Evolutionary conservation across 2,888 invertebrate species (phyloP), one percentile per base, ranked within the genome.

Genomic region (Phyto melanocephala): DNA sequence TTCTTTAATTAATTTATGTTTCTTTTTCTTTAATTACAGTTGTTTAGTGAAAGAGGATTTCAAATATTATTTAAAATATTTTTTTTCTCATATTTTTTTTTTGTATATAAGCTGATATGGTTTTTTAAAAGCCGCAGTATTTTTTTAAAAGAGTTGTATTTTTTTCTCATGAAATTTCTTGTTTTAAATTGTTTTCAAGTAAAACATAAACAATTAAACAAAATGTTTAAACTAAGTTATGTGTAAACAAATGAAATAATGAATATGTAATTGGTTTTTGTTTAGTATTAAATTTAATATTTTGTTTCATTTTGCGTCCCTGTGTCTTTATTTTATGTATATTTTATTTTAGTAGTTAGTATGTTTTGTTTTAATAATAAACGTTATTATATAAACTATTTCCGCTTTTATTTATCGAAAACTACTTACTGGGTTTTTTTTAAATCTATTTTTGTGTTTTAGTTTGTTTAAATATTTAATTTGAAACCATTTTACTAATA

Each of bases 21-120:
- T 58, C 33, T 52, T 56, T 52, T 70, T 37, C 52, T 37, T 37
- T 47, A 47, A 67, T 42, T 77, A 68, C 40, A 74, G 47, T n/a
- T n/a, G n/a, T 78, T 80, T 65, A 76, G 65, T 67, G 65, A 79
- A 79, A 67, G 62, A 58, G 56, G 54, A 79, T 83, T 75, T 52
- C 56, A 56, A 52, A 58, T 71, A 50, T 75, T 54, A 35, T 42
- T 77, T 52, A 3, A 20, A 40, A 22, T 52, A 68, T 72, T 67
- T 76, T 76, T 15, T 22, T 33, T 58, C 79, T 83, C 72, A 58
- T 72, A 78, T 65, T 78, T 72, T 63, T 37, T 78, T 78, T 81
- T 83, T 71, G 83, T 83, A 81, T 86, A 83, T 85, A 85, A 85
- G 86, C 86, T 87, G 87, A 87, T 87, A 87, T 87, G 87, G 86